phyloP scores from a whole-genome alignment of 2,797 vertebrate species.

The Cirrhinus mrigala region DNA sequence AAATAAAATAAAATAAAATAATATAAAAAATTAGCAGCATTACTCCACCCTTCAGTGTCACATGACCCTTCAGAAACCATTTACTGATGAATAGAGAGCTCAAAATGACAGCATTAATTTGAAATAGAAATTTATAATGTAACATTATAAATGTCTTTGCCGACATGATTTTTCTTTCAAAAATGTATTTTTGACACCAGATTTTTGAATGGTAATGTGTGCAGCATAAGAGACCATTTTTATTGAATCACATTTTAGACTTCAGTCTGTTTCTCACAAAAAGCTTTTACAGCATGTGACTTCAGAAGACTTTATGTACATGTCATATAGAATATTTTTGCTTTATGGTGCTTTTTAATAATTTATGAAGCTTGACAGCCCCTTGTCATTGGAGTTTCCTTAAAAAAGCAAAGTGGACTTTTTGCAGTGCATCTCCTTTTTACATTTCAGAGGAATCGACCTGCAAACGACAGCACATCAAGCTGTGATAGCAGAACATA shows the following conservation, averaged over 20 bases:
- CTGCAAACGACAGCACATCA: background rate
- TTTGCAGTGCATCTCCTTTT: background rate
- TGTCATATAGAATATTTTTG: background rate
- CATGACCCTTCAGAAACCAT: background rate
- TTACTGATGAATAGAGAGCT: background rate
- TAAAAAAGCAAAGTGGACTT: background rate
- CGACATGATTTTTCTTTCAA: too few species aligned
- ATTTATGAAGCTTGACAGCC: background rate
- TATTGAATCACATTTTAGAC: background rate
- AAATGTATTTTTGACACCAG: background rate
- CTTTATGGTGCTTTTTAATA: background rate
- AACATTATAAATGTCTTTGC: background rate
- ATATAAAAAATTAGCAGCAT: too few species aligned
- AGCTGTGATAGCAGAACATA: background rate
- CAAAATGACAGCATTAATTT: too few species aligned
- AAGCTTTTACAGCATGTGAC: background rate
- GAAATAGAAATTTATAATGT: too few species aligned
- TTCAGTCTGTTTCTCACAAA: background rate
- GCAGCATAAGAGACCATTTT: background rate
- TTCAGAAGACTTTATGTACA: background rate
- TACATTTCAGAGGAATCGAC: background rate
- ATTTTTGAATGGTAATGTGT: background rate
- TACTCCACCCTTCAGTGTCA: background rate
- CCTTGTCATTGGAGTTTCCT: too few species aligned
- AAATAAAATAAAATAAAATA: too few species aligned